A percentile compares a stretch with the other conserved stretches of the same genome.
Conservation (phyloP, 2,888 invertebrate species). For the Stenoptilia bipunctidactyla region DNA sequence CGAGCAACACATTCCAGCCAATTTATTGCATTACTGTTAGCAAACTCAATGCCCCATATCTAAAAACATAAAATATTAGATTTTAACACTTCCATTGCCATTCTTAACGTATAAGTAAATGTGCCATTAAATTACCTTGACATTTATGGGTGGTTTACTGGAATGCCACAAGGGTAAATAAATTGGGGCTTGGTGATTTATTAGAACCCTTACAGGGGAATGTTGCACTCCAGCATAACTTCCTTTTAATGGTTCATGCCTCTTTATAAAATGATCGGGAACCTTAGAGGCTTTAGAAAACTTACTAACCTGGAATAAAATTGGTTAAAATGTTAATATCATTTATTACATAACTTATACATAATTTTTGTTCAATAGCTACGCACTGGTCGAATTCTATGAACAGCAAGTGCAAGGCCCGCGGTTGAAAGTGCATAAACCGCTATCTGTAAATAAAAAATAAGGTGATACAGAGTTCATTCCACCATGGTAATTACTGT, state of each 20-base stretch:
- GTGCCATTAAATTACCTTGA: conserved; percentile 42
- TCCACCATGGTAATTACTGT: conserved; percentile 8
- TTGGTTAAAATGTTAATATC: conserved; percentile 27
- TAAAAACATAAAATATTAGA: conserved; percentile 25
- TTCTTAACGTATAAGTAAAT: conserved; percentile 16
- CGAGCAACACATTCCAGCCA: conserved; percentile 72
- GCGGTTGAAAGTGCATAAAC: conserved; percentile 71
- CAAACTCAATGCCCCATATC: conserved; percentile 64
- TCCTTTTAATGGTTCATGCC: conserved; percentile 62
- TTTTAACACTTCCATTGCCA: too few relatives aligned
- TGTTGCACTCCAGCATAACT: conserved; percentile 64
- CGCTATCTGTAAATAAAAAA: conserved; percentile 54
- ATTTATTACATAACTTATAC: conserved; percentile 32
- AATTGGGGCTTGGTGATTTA: conserved; percentile 70
- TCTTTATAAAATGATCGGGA: conserved; percentile 68
- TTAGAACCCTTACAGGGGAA: conserved; percentile 54
- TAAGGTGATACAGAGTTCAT: conserved; percentile 13
- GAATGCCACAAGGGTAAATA: conserved; percentile 65
- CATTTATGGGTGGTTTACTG: conserved; percentile 58
- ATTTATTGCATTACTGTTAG: conserved; percentile 64
- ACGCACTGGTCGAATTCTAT: conserved; percentile 71
- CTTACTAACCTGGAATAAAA: conserved; percentile 66
- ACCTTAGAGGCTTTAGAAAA: conserved; percentile 71
- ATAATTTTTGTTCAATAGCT: conserved; percentile 13
- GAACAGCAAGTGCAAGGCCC: conserved; percentile 66